Base-by-base conservation (phyloP, 2,113 vertebrate genomes). In the Carollia perspicillata region DNA sequence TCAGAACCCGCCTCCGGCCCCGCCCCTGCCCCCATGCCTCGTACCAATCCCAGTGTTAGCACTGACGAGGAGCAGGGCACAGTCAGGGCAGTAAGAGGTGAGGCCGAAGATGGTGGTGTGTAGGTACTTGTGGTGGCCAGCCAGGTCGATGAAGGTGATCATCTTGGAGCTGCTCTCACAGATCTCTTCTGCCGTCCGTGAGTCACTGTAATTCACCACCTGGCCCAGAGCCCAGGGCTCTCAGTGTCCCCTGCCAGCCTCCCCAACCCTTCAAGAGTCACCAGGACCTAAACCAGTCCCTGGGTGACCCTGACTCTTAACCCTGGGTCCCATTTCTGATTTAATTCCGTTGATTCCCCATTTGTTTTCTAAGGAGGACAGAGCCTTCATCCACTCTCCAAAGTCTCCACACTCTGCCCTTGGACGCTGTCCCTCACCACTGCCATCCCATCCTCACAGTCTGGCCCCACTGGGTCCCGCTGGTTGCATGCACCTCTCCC, bases 181-280 rank as follows among this genome's bases (percentile, higher is more conserved):
- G 97, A 99, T 99, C 95, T 99, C 99, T 97, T 99, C 99, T 69
- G 99, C 99, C 33, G 99, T 99, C 86, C 99, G 98, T 66, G 99
- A 99, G 95, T 99, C 99, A 0, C 99, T 99, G 98, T 99, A 99
- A 98, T 99, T 99, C 94, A 99, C 99, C 97, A 99, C 99, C 99
- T 99, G 85, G 94, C 77, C 95, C 97, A 30, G 95, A 72, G 89
- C 96, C 95, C 93, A 85, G 72, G 94, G 84, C 81, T 69, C 89
- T 98, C 94, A 97, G 97, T 96, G 90, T 49, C 77, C 87, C 75
- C n/a, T 53, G 72, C 66, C 33, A 40, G 18, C 84, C 97, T 88
- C 83, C 78, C 96, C 79, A 83, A 84, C 96, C 95, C 91, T 94
- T 88, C 22, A 79, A 53, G 80, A 92, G 60, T 75, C 4, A 8